These are phyloP conservation scores for Centropus bengalensis DNA, from an alignment of 2,113 vertebrate species.

Conservation along the genomic window DNA sequence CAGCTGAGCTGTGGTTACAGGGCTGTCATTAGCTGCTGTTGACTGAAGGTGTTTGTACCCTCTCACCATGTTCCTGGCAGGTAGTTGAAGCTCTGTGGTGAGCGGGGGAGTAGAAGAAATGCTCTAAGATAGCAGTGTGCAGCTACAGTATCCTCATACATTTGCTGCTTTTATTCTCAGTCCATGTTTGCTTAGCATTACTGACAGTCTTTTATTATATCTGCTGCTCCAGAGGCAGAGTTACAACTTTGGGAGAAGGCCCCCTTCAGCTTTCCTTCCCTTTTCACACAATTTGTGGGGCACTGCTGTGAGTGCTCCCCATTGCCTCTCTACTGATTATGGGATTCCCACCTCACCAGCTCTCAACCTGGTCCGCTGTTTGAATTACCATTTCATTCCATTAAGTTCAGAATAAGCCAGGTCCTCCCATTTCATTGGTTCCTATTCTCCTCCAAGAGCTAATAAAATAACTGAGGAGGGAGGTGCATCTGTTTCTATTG, in stretches of 20 bases:
- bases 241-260: not conserved
- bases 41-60: not conserved
- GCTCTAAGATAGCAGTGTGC: not conserved
- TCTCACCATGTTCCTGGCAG: not conserved
- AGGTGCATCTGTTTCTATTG: not conserved
- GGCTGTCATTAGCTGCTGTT: not conserved
- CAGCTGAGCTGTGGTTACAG: not conserved
- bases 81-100: not conserved
- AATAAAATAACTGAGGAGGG: not conserved
- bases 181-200: not conserved
- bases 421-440: not conserved
- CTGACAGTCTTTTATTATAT: not conserved
- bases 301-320: not conserved
- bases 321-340: accelerated
- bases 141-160: not conserved
- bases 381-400: not conserved
- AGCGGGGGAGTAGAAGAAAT: not conserved
- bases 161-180: not conserved
- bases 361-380: not conserved
- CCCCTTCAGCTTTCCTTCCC: not conserved
- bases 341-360: not conserved
- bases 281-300: not conserved
- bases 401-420: not conserved
- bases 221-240: not conserved
- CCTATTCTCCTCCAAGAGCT: not conserved